Percentiles rank a stretch among this genome's conserved stretches.
Conservation (phyloP, 2,113 vertebrate genomes). For the Empidonax traillii region DNA sequence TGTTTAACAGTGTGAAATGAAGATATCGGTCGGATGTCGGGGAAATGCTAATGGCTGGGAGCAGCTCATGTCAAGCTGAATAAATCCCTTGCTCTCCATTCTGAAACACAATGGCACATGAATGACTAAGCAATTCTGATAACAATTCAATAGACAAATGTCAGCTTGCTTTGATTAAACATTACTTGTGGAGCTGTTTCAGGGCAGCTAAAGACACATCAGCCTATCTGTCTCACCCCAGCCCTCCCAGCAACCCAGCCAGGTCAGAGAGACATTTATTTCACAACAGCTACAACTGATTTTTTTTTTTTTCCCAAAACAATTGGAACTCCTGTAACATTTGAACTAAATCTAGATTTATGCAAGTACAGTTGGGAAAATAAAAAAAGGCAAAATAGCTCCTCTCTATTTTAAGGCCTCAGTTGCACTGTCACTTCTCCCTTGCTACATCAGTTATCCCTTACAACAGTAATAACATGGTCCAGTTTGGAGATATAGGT, state of each 20-base stretch:
- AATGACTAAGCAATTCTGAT: constrained; percentile 60
- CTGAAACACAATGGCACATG: constrained; percentile 52
- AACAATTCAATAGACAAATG: constrained; percentile 66
- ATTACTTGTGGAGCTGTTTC: constrained; percentile 25
- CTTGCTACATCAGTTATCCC: constrained; percentile 20
- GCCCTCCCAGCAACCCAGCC: neutral
- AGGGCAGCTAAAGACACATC: neutral
- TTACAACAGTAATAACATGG: constrained; percentile 1
- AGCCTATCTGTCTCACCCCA: neutral
- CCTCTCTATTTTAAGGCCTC: constrained; percentile 22
- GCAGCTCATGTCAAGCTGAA: constrained; percentile 18
- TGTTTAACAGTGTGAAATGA: constrained; percentile 29
- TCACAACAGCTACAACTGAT: neutral
- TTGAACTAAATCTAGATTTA: constrained; percentile 41
- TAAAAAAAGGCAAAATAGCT: neutral
- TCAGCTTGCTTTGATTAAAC: constrained; percentile 59
- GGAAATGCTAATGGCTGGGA: constrained; percentile 43
- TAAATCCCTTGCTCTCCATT: constrained; percentile 13
- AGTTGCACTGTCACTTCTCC: neutral
- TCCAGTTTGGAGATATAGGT: neutral
- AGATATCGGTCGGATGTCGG: constrained; percentile 38
- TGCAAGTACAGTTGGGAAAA: neutral
- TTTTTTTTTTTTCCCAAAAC: neutral
- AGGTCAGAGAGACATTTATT: neutral
- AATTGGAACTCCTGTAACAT: neutral